Base-by-base conservation (phyloP, 2,113 vertebrate species). In the Peromyscus maniculatus region DNA sequence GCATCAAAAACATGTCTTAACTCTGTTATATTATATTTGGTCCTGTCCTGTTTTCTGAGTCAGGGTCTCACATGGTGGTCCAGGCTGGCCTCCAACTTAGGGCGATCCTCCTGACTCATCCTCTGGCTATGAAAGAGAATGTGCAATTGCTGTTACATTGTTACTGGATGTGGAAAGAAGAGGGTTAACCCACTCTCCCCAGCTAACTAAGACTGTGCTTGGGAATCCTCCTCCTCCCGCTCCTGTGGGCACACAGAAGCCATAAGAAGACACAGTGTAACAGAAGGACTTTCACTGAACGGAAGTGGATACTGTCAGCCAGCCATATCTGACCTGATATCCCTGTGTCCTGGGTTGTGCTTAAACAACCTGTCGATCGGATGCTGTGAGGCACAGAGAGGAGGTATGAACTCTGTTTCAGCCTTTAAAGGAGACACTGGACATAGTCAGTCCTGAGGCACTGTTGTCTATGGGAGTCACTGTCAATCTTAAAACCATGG, bases 61-160 rank as follows among this genome's bases (percentile, higher is more conserved):
- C 22, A 72, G 21, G 49, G 46, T 71, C 66, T 88, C 86, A 88
- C 21, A 72, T 7, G 13, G 8, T 55, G 52, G 52, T 89, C 36
- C 39, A 55, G 49, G 49, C 46, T 55, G 46, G 43, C 31, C 36
- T 89, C 52, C 28, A 28, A n/a, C 39, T 86, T 31, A 10, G 7
- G 24, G 26, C 4, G 4, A 46, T 66, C 16, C 24, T 86, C 67
- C 36, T 89, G 46, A 52, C 87, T 74, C 33, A 16, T 16, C n/a
- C n/a, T 71, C 83, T 86, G 24, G 59, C 3, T 86, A 43, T 15
- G 52, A 96, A 95, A 93, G 7, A 78, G 95, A 82, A 87, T 52
- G 7, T 72, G 7, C 46, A 88, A 92, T 87, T n/a, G 26, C 22
- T 80, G 66, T 78, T 49, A 95, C 43, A 84, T 1, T 93, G 69